Conservation (phyloP, 2,113 vertebrate species). For the Cinclus mexicanus region DNA sequence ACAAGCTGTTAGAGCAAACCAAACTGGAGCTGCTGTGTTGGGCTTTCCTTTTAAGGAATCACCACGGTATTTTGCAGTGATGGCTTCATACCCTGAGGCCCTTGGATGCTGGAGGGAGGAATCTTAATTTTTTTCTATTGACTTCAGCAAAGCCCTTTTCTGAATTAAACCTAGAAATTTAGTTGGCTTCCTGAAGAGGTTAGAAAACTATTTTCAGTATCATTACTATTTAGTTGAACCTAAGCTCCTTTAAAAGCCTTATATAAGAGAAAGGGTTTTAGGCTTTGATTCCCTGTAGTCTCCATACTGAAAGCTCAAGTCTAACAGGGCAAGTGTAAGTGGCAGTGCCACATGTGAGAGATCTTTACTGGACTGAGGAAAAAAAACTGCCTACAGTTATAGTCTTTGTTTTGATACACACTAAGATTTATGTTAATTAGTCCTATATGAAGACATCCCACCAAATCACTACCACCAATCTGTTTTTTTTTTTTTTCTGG, state of each 20-base stretch:
- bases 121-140: background rate
- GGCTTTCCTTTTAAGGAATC: background rate
- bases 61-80: background rate
- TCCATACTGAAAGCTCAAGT: background rate
- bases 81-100: background rate
- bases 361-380: background rate
- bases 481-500: background rate
- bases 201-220: background rate
- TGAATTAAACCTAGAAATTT: background rate
- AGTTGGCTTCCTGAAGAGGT: background rate
- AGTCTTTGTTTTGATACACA: background rate
- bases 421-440: background rate
- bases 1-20: background rate
- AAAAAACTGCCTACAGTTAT: background rate
- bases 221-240: background rate
- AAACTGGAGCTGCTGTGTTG: background rate
- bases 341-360: accelerated
- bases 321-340: background rate
- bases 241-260: background rate
- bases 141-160: background rate
- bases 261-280: background rate
- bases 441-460: background rate
- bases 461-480: accelerated
- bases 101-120: background rate
- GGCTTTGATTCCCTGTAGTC: background rate